A percentile compares a stretch with the other conserved stretches of the same genome.
Evolutionary conservation across 1,140 invertebrate genomes (phyloP).

Genomic region (Nasonia longicornis): DNA sequence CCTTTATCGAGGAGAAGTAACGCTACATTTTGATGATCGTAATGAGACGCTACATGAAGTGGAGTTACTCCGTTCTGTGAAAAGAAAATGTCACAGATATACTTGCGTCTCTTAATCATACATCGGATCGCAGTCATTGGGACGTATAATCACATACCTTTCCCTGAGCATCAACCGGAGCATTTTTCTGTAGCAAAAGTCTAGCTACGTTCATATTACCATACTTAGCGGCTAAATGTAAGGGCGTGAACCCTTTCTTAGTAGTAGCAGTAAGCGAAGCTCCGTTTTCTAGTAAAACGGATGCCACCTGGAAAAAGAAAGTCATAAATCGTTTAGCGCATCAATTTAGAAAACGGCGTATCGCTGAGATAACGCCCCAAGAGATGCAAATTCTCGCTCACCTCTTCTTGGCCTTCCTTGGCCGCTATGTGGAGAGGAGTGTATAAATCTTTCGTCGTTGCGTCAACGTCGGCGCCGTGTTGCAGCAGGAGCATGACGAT

Average conservation of each 20-base stretch:
- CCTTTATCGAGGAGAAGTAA: conserved; percentile 91
- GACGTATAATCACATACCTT: conserved; percentile 71
- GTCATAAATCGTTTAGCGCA: neutral
- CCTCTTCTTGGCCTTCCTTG: conserved; percentile 94
- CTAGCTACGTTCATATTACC: conserved; percentile 93
- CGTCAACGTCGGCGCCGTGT: conserved; percentile 89
- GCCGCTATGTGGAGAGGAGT: conserved; percentile 97
- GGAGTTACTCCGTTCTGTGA: conserved; percentile 94
- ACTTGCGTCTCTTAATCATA: neutral
- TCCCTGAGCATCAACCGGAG: conserved; percentile 93
- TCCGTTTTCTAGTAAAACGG: conserved; percentile 91
- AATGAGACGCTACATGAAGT: conserved; percentile 97
- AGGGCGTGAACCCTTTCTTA: conserved; percentile 97
- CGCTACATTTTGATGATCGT: conserved; percentile 95
- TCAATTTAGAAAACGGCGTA: neutral
- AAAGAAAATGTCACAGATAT: conserved; percentile 1
- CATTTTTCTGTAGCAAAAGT: conserved; percentile 88
- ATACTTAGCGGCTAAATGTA: conserved; percentile 98
- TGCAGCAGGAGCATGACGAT: conserved; percentile 92
- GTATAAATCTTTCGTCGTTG: conserved; percentile 93
- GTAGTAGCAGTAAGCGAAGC: conserved; percentile 91
- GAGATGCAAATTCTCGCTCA: conserved; percentile 59
- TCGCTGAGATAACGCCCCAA: neutral
- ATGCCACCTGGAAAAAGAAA: conserved; percentile 81
- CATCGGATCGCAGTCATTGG: neutral